Evolutionary conservation across 2,888 invertebrate genomes (phyloP), one percentile per base, ranked within the genome.

Genomic region (Clunio marinus): DNA sequence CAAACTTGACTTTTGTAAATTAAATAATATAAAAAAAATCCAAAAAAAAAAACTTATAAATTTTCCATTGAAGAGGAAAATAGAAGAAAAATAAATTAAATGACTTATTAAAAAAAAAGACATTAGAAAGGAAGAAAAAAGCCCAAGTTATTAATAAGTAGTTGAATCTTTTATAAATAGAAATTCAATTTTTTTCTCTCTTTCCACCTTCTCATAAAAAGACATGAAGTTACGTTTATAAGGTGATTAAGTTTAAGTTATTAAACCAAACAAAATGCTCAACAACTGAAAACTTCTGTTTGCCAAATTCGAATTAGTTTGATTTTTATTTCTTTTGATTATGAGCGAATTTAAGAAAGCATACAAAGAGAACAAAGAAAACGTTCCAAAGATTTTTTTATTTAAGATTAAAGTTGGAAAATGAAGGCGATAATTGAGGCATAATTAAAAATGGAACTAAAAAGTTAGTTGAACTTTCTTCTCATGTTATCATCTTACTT

Each of bases 81-180:
- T n/a, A n/a, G 51, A 45, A 13, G 15, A 15, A 17, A 20, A 17
- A 8, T 17, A 8, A 7, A 2, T 51, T 51, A 22, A 20, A 51
- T 7, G 17, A 51, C 20, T 51, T 8, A 46, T 28, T 20, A 27
- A 27, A 27, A 15, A 46, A n/a, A 63, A 46, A 63, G 63, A 45
- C 45, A 63, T 63, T 63, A 63, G 63, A 59, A 32, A 35, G 20
- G 27, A 27, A 46, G 41, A 41, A 63, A 58, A 27, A n/a, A 15
- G 25, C 27, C 25, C 25, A 58, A 27, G 57, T 37, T 46, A 46
- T 27, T 45, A 46, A 63, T 63, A 63, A 63, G 46, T 63, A 63
- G 63, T 63, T 63, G 63, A 63, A 63, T 45, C 46, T 63, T 63
- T 63, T 28, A 37, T 41, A n/a, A n/a, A 41, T 41, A 41, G 41